A percentile compares a stretch with the other conserved stretches of the same genome.
Conservation (phyloP, 2,888 invertebrate species). For the Ophonus ardosiacus region DNA sequence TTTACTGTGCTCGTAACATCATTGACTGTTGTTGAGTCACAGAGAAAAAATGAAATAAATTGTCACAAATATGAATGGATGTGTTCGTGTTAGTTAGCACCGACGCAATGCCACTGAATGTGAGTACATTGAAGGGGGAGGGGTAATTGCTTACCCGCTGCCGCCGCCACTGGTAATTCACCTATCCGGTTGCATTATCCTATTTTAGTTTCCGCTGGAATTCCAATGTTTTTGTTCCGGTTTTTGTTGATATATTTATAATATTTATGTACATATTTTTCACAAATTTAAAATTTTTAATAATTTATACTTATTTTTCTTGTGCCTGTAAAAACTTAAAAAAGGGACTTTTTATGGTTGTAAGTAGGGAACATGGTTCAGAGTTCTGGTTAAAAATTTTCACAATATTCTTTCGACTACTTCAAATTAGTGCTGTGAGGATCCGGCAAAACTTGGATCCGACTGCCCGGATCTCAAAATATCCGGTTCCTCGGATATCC, state of each 20-base stretch:
- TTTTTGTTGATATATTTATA: neutral
- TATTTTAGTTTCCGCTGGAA: conserved; percentile 9
- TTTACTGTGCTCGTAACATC: neutral
- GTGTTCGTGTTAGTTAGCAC: conserved; percentile 13
- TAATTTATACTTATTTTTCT: too few species aligned
- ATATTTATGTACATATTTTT: neutral
- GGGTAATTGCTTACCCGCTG: conserved; percentile 22
- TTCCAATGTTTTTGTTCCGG: neutral
- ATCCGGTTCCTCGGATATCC: too few species aligned
- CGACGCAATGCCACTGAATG: neutral
- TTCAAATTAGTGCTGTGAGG: too few species aligned
- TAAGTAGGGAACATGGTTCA: too few species aligned
- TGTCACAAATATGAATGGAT: conserved; percentile 39
- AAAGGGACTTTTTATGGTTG: too few species aligned
- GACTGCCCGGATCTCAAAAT: too few species aligned
- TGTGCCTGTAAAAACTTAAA: too few species aligned
- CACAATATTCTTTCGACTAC: too few species aligned
- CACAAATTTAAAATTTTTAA: too few species aligned
- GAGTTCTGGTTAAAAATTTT: too few species aligned
- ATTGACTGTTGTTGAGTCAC: neutral
- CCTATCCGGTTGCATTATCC: conserved; percentile 21
- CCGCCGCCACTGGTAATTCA: conserved; percentile 7
- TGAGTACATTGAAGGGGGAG: neutral
- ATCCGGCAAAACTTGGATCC: too few species aligned
- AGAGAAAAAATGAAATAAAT: conserved; percentile 45